These are phyloP conservation scores for Emys orbicularis DNA, from an alignment of 2,797 vertebrate species.

Conservation along the genomic window DNA sequence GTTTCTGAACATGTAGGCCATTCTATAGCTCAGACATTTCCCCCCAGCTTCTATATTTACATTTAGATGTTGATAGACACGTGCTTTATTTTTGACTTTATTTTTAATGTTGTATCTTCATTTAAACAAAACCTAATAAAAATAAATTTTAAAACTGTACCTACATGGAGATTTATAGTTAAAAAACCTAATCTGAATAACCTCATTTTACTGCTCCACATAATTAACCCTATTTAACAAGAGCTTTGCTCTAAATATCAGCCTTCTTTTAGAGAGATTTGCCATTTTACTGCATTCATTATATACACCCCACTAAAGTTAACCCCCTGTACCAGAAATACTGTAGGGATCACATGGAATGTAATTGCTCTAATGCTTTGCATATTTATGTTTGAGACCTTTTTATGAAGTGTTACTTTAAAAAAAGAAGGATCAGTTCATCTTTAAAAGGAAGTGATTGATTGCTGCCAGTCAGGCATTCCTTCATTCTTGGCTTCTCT, in stretches of 20 bases:
- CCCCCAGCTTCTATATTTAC: background rate
- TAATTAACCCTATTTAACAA: constrained; percentile 78
- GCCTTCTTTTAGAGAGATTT: constrained; percentile 69
- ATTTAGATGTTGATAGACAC: background rate
- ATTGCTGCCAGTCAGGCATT: constrained; percentile 95
- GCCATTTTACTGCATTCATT: constrained; percentile 72
- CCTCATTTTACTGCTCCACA: constrained; percentile 70
- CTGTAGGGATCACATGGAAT: constrained; percentile 67
- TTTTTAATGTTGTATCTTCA: background rate
- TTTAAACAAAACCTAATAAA: constrained; percentile 12
- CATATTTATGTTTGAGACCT: constrained; percentile 84
- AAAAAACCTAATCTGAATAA: constrained; percentile 70
- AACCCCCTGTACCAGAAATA: constrained; percentile 59
- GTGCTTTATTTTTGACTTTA: background rate
- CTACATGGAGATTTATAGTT: constrained; percentile 40
- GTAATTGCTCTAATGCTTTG: constrained; percentile 78
- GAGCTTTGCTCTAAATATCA: constrained; percentile 78
- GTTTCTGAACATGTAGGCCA: background rate
- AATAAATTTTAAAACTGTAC: constrained; percentile 17
- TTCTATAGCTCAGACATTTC: background rate
- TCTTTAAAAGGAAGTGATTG: constrained; percentile 91
- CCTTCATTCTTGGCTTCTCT: constrained; percentile 87
- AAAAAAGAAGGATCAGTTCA: constrained; percentile 82
- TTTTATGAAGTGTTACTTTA: constrained; percentile 84
- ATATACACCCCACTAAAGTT: constrained; percentile 67